phyloP scores from a whole-genome alignment of 2,888 invertebrate species.

The Gibbula magus region DNA sequence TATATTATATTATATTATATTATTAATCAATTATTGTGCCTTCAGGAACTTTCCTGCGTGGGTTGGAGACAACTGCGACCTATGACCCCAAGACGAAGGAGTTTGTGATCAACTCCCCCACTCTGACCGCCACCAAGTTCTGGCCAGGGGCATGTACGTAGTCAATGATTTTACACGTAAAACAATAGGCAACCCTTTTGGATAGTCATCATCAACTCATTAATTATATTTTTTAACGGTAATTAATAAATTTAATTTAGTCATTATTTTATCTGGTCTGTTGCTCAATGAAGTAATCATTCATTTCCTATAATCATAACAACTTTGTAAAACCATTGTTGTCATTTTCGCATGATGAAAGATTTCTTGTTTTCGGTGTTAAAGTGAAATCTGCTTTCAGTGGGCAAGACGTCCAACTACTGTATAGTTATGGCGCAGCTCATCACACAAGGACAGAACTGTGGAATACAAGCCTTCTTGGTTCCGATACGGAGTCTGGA shows the following conservation, averaged over 20 bases:
- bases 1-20: too few species aligned
- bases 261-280: too few species aligned
- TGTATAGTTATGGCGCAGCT: slow-evolving; percentile 94
- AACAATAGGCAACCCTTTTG: not conserved
- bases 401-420: slow-evolving; percentile 95
- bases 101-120: slow-evolving; percentile 91
- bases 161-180: not conserved
- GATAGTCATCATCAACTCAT: not conserved
- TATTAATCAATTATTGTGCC: too few species aligned
- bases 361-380: too few species aligned
- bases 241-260: not conserved
- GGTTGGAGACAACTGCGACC: slow-evolving; percentile 93
- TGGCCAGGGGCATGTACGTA: slow-evolving; percentile 96
- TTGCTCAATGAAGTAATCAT: too few species aligned
- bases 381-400: slow-evolving; percentile 77
- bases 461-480: slow-evolving; percentile 94
- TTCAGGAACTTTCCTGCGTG: slow-evolving; percentile 89
- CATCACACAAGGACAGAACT: slow-evolving; percentile 86
- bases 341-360: not conserved
- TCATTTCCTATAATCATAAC: too few species aligned
- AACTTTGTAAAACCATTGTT: not conserved
- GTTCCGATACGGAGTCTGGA: slow-evolving; percentile 92
- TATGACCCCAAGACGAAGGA: slow-evolving; percentile 89
- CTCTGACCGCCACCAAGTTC: slow-evolving; percentile 94
- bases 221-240: not conserved